A percentile compares a stretch with the other conserved stretches of the same genome.
phyloP scores from a whole-genome alignment of 2,888 invertebrate species.

The Salpingus planirostris region DNA sequence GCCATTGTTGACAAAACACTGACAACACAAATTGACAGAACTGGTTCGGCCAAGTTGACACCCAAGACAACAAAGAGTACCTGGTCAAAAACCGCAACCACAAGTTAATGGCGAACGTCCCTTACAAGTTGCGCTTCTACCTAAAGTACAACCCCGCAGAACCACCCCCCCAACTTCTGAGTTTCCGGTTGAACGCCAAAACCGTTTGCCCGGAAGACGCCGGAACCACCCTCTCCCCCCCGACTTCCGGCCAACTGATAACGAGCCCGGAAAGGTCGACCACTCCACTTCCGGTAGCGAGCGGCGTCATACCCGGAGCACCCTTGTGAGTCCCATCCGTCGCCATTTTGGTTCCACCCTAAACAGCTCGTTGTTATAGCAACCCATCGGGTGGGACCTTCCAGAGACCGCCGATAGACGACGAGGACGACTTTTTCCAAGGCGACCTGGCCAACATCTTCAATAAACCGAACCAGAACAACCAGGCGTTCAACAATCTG shows the following conservation, averaged over 20 bases:
- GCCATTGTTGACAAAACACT: too few species aligned
- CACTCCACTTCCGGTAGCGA: too few species aligned
- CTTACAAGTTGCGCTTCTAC: slow-evolving; percentile 49
- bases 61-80: slow-evolving; percentile 50
- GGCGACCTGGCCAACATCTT: too few species aligned
- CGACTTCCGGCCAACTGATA: slow-evolving; percentile 30
- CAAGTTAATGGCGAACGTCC: slow-evolving; percentile 48
- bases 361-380: too few species aligned
- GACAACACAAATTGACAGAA: too few species aligned
- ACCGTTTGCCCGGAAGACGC: slow-evolving; percentile 45
- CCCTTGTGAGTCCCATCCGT: too few species aligned
- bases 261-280: slow-evolving; percentile 30
- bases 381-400: background rate
- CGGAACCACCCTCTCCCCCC: background rate
- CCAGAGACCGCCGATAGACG: background rate
- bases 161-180: slow-evolving; percentile 37
- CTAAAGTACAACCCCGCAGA: slow-evolving; percentile 49
- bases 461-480: background rate
- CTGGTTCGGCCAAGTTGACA: slow-evolving; percentile 50
- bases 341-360: too few species aligned
- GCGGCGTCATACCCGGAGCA: too few species aligned
- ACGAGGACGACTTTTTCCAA: background rate
- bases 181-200: slow-evolving; percentile 46
- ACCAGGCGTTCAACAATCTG: background rate
- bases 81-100: slow-evolving; percentile 51